phyloP scores from a whole-genome alignment of 2,113 vertebrate species.

The Jaculus jaculus region DNA sequence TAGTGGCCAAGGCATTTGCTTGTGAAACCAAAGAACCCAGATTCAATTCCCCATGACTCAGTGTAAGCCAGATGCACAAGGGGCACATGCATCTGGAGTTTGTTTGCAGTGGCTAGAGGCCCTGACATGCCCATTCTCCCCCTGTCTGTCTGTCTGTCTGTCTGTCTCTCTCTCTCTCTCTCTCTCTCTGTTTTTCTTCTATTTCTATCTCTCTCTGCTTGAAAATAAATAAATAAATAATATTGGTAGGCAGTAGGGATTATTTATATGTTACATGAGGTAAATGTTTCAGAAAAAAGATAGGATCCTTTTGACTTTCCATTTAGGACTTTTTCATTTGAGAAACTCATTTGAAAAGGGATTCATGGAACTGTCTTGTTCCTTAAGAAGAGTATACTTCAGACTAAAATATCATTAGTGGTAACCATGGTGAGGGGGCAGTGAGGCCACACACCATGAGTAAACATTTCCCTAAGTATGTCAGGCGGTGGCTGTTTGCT shows the following conservation, averaged over 20 bases:
- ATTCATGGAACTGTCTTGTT: neutral
- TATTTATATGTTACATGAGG: neutral
- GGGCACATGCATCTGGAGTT: too few relatives aligned
- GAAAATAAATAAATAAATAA: too few relatives aligned
- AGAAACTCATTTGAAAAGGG: neutral
- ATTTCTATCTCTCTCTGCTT: too few relatives aligned
- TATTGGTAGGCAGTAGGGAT: neutral
- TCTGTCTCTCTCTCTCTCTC: too few relatives aligned
- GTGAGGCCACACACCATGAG: neutral
- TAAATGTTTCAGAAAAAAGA: neutral
- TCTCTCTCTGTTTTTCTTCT: too few relatives aligned
- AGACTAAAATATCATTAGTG: neutral
- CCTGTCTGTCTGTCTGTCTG: too few relatives aligned
- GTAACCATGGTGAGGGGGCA: neutral
- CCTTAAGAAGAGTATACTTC: neutral
- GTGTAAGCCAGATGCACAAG: too few relatives aligned
- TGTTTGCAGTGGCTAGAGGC: too few relatives aligned
- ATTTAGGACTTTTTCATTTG: slow-evolving; percentile 21
- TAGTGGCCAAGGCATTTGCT: too few relatives aligned
- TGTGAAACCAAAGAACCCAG: too few relatives aligned
- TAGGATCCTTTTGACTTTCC: neutral
- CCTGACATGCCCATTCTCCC: too few relatives aligned
- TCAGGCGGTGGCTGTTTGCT: slow-evolving; percentile 29
- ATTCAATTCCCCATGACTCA: too few relatives aligned
- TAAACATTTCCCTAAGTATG: neutral